These are phyloP conservation scores for Aplochiton taeniatus DNA, from an alignment of 2,797 vertebrate genomes.

Conservation along the genomic window DNA sequence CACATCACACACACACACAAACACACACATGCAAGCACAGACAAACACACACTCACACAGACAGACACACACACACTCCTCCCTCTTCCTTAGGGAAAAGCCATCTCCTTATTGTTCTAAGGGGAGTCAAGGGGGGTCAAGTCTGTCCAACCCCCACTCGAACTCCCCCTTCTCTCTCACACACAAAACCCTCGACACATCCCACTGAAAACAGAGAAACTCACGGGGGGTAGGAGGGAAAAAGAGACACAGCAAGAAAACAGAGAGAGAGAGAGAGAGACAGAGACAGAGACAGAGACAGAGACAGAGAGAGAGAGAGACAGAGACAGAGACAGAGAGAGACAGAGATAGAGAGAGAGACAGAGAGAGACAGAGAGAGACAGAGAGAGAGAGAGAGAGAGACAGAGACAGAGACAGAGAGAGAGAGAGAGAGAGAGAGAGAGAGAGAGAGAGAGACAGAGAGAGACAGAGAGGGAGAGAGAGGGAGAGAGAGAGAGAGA, in stretches of 20 bases:
- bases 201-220: not conserved
- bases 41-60: conserved; percentile 7
- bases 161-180: not conserved
- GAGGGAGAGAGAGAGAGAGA: not conserved
- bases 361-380: too few relatives aligned
- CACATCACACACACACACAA: conserved; percentile 18
- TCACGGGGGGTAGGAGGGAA: conserved; percentile 1
- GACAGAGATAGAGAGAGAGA: conserved; percentile 15
- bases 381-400: not conserved
- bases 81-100: conserved; percentile 14
- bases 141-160: conserved; percentile 11
- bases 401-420: conserved; percentile 10
- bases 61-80: not conserved
- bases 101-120: conserved; percentile 36
- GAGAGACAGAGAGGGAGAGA: conserved; percentile 2
- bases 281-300: not conserved
- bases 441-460: not conserved
- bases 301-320: not conserved
- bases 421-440: not conserved
- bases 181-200: conserved; percentile 2
- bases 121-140: conserved; percentile 37
- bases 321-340: not conserved
- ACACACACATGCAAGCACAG: not conserved
- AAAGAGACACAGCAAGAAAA: conserved; percentile 7
- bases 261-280: too few relatives aligned